Evolutionary conservation across 30 jellyfish, hydroid and myxozoan genomes (phyloP).

Genomic region (Nemopilema nomurai): DNA sequence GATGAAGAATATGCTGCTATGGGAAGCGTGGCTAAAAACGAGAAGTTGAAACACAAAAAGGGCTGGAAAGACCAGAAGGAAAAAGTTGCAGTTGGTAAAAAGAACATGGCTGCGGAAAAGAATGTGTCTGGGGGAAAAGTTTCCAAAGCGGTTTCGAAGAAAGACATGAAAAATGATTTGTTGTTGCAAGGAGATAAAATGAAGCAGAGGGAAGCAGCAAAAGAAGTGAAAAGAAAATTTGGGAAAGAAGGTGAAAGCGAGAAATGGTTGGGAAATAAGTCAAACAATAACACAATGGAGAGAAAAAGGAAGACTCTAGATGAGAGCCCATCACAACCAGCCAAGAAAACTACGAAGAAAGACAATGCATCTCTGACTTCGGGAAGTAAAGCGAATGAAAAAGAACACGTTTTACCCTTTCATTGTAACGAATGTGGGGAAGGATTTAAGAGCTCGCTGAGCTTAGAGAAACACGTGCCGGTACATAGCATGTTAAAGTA

Average conservation of each 20-base stretch:
- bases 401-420: conserved; percentile 6
- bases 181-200: no score
- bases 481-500: conserved; percentile 53
- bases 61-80: not conserved
- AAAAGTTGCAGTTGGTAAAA: not conserved
- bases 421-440: conserved; percentile 65
- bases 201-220: not conserved
- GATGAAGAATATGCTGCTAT: not conserved
- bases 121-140: not conserved
- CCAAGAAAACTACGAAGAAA: not conserved
- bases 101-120: not conserved
- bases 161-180: not conserved
- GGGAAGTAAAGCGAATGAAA: conserved; percentile 8
- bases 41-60: not conserved
- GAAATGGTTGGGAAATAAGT: not conserved
- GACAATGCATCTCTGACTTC: conserved; percentile 1
- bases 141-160: not conserved
- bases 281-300: not conserved
- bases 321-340: not conserved
- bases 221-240: not conserved
- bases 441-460: conserved; percentile 49
- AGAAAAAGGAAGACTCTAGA: not conserved
- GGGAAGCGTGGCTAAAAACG: not conserved
- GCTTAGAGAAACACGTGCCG: conserved; percentile 58
- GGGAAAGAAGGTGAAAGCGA: not conserved